A percentile compares a stretch with the other conserved stretches of the same genome.
Conservation (phyloP, 2,797 vertebrate species). For the Diglossa cyanea region DNA sequence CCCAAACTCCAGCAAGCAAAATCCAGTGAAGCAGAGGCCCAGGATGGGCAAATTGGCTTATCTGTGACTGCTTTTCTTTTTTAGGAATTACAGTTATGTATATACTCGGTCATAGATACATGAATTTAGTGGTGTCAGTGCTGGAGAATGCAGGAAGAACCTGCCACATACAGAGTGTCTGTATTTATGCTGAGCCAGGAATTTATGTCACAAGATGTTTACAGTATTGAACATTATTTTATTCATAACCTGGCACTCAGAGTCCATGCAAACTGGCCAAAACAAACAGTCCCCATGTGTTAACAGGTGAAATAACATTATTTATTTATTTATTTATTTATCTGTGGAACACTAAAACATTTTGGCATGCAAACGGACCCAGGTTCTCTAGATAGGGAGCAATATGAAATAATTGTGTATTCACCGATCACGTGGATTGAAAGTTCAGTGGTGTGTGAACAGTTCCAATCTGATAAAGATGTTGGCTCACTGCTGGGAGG, state of each 20-base stretch:
- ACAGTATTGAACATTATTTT: slow-evolving; percentile 22
- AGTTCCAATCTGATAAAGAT: slow-evolving; percentile 47
- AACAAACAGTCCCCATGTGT: slow-evolving; percentile 21
- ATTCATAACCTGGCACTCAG: slow-evolving; percentile 28
- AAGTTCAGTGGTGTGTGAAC: not conserved
- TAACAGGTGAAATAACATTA: slow-evolving; percentile 56
- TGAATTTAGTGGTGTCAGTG: not conserved
- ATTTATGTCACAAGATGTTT: slow-evolving; percentile 45
- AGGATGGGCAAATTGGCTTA: not conserved
- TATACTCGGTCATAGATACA: not conserved
- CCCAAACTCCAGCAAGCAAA: not conserved
- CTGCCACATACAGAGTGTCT: not conserved
- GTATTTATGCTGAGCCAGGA: slow-evolving; percentile 49
- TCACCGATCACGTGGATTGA: not conserved
- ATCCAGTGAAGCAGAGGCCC: not conserved
- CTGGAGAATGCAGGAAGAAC: slow-evolving; percentile 25
- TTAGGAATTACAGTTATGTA: not conserved
- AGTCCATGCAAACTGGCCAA: not conserved
- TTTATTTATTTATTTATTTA: slow-evolving; percentile 27
- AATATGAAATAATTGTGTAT: slow-evolving; percentile 1
- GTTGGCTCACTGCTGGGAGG: not conserved
- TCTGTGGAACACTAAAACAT: not conserved
- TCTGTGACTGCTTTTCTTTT: not conserved
- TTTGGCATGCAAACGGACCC: not conserved
- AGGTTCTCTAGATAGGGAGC: not conserved